Percentiles rank a stretch among this genome's conserved stretches.
Evolutionary conservation across 1,140 invertebrate genomes (phyloP).

Genomic region (Proales similis): DNA sequence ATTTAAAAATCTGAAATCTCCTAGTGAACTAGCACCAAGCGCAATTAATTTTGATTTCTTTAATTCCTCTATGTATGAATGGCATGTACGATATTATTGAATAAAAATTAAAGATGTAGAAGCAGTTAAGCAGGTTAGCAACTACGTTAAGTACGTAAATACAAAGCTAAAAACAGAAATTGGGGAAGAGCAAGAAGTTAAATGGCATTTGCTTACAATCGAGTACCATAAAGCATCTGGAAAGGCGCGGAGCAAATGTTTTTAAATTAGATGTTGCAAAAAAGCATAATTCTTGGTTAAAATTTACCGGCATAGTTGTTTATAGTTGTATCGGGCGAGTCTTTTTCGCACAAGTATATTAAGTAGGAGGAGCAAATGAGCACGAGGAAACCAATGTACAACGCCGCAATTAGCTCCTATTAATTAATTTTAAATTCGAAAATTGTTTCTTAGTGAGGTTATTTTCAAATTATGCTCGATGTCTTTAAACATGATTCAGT

Average conservation of each 20-base stretch:
- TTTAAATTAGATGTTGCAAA: conserved; percentile 21
- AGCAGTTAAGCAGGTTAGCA: no score
- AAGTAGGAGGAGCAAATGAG: conserved; percentile 33
- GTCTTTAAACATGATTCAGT: no score
- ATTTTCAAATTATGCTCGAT: no score
- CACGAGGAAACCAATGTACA: conserved; percentile 38
- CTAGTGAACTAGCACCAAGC: no score
- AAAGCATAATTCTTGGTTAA: conserved; percentile 1
- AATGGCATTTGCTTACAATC: conserved; percentile 26
- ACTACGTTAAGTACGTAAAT: no score
- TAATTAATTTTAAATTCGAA: neutral
- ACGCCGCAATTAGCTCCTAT: conserved; percentile 35
- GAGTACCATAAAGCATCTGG: conserved; percentile 37
- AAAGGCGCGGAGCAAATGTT: no score
- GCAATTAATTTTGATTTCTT: no score
- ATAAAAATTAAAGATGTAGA: no score
- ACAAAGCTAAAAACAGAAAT: neutral
- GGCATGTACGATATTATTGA: no score
- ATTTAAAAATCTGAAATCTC: neutral
- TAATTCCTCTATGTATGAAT: no score
- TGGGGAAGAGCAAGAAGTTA: neutral
- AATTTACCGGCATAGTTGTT: conserved; percentile 1
- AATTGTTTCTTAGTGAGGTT: no score
- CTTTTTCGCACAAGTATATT: conserved; percentile 34
- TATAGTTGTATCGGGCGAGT: conserved; percentile 13